phyloP scores from a whole-genome alignment of 2,113 vertebrate species.

The Sardina pilchardus region DNA sequence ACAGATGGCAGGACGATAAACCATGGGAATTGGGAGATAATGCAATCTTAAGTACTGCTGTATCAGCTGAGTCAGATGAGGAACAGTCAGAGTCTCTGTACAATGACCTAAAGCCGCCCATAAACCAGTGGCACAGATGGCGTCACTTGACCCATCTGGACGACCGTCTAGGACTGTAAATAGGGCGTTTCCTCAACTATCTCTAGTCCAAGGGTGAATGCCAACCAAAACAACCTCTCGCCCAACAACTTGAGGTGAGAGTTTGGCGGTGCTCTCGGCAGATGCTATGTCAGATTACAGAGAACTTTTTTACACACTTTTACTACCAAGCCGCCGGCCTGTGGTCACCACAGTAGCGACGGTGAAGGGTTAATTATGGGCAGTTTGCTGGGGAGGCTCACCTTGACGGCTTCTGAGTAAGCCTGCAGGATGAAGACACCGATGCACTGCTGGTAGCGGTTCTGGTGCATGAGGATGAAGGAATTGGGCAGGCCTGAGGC shows the following conservation, averaged over 20 bases:
- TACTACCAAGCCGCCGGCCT: background rate
- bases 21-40: background rate
- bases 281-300: background rate
- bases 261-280: no score
- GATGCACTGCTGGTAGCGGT: constrained; percentile 83
- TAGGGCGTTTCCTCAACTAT: background rate
- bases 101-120: background rate
- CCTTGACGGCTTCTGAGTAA: constrained; percentile 79
- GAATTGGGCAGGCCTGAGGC: constrained; percentile 81
- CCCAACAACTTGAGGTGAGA: background rate
- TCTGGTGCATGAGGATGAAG: constrained; percentile 89
- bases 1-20: background rate
- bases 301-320: background rate
- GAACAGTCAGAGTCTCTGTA: background rate
- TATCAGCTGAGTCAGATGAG: background rate
- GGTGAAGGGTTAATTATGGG: background rate
- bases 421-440: constrained; percentile 86
- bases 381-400: constrained; percentile 42
- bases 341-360: background rate
- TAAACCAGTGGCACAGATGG: background rate
- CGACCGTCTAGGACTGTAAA: background rate
- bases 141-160: background rate
- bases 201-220: background rate
- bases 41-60: background rate
- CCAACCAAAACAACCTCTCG: background rate